These are phyloP conservation scores for Alsophila aescularia DNA, from an alignment of 2,888 invertebrate species.

Conservation along the genomic window DNA sequence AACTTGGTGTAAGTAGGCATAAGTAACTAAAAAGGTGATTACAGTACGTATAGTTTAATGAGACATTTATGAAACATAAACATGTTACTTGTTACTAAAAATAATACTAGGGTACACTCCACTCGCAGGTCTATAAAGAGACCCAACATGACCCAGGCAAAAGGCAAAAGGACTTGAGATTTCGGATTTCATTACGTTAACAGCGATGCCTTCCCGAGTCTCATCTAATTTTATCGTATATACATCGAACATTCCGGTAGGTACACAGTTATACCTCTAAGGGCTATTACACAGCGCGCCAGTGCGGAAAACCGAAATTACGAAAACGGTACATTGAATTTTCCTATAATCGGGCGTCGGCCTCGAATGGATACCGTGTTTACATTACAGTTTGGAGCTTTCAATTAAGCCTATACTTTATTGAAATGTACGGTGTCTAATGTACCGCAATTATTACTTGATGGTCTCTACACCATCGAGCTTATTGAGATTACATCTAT, in stretches of 20 bases:
- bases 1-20: not conserved
- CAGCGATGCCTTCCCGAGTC: slow-evolving; percentile 33
- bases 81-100: too few relatives aligned
- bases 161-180: slow-evolving; percentile 17
- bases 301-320: slow-evolving; percentile 81
- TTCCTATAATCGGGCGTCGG: slow-evolving; percentile 66
- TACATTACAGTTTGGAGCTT: slow-evolving; percentile 31
- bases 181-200: slow-evolving; percentile 41
- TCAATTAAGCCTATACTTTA: slow-evolving; percentile 2
- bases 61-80: too few relatives aligned
- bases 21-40: too few relatives aligned
- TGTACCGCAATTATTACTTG: too few relatives aligned
- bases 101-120: slow-evolving; percentile 1
- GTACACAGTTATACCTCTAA: slow-evolving; percentile 29
- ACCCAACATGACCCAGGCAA: slow-evolving; percentile 10
- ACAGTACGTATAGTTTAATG: too few relatives aligned
- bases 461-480: not conserved
- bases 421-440: too few relatives aligned
- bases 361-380: slow-evolving; percentile 38
- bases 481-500: not conserved
- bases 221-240: slow-evolving; percentile 42
- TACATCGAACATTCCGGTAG: slow-evolving; percentile 37
- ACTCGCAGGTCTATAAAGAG: slow-evolving; percentile 4
- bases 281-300: slow-evolving; percentile 68
- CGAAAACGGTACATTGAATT: slow-evolving; percentile 77